A percentile compares a stretch with the other conserved stretches of the same genome.
Conservation (phyloP, 2,888 invertebrate genomes). For the Phyllotreta cruciferae region DNA sequence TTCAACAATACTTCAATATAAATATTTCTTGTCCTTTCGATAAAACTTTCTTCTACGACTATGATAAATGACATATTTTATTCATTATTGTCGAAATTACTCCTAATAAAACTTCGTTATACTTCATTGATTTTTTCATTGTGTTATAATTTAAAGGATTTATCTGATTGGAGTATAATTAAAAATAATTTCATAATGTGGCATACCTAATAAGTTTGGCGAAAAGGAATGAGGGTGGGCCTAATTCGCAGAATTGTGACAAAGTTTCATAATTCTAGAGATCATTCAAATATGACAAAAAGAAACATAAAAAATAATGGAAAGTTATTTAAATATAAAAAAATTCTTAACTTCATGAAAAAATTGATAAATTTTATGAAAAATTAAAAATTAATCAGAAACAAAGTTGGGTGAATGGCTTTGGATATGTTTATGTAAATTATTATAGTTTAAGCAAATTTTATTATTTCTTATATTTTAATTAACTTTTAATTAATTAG, state of each 20-base stretch:
- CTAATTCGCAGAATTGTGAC: neutral
- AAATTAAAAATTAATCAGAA: too few relatives aligned
- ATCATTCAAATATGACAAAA: neutral
- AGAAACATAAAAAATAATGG: neutral
- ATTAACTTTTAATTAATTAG: too few relatives aligned
- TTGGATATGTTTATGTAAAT: too few relatives aligned
- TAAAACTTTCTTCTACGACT: neutral
- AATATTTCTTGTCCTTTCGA: neutral
- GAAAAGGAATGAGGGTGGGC: neutral
- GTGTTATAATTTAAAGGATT: slow-evolving; percentile 1
- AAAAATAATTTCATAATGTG: slow-evolving; percentile 13
- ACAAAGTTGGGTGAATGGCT: too few relatives aligned
- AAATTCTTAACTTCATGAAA: too few relatives aligned
- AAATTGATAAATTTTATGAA: too few relatives aligned
- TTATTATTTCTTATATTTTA: too few relatives aligned
- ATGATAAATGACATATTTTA: neutral
- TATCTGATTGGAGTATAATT: slow-evolving; percentile 25
- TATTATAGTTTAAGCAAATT: too few relatives aligned
- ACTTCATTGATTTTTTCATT: slow-evolving; percentile 21
- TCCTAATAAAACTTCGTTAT: slow-evolving; percentile 17
- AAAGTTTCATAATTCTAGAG: neutral
- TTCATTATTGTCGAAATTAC: slow-evolving; percentile 13
- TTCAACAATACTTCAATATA: neutral
- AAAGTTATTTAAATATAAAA: too few relatives aligned
- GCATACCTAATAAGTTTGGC: neutral